These are phyloP conservation scores for Morelia viridis DNA, from an alignment of 2,797 vertebrate species.

Conservation along the genomic window DNA sequence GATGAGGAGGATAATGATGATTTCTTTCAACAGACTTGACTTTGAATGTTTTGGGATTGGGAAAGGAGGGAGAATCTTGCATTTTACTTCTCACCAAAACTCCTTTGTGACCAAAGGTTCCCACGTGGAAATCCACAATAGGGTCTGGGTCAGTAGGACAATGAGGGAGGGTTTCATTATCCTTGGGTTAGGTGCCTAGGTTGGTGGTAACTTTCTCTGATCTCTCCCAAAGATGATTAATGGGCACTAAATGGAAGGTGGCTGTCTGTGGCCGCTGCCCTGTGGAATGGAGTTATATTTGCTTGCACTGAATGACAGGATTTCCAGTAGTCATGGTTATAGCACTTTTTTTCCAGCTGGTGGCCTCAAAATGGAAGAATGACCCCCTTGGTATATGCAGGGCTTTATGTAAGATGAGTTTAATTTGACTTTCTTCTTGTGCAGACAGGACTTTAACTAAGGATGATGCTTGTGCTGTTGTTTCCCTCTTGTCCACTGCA, in stretches of 20 bases:
- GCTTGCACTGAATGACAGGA: not conserved
- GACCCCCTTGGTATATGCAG: not conserved
- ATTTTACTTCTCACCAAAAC: slow-evolving; percentile 1
- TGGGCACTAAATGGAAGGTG: not conserved
- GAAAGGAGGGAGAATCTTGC: not conserved
- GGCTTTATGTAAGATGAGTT: not conserved
- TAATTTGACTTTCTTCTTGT: not conserved
- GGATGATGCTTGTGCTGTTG: not conserved
- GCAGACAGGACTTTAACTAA: not conserved
- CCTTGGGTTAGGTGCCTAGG: not conserved
- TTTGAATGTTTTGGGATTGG: not conserved
- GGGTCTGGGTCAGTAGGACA: slow-evolving; percentile 15
- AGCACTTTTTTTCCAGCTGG: not conserved
- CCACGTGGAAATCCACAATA: accelerated
- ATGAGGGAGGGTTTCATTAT: not conserved
- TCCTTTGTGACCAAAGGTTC: not conserved
- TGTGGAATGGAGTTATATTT: not conserved
- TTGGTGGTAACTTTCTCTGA: slow-evolving; percentile 24
- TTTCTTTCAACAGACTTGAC: slow-evolving; percentile 1
- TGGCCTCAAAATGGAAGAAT: not conserved
- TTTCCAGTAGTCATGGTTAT: not conserved
- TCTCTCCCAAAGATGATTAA: not conserved
- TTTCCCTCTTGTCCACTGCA: slow-evolving; percentile 37
- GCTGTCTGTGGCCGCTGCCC: too few relatives aligned
- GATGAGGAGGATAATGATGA: not conserved